Evolutionary conservation across 2,113 vertebrate genomes (phyloP), one percentile per base, ranked within the genome.

Genomic region (Tetraodon nigroviridis): DNA sequence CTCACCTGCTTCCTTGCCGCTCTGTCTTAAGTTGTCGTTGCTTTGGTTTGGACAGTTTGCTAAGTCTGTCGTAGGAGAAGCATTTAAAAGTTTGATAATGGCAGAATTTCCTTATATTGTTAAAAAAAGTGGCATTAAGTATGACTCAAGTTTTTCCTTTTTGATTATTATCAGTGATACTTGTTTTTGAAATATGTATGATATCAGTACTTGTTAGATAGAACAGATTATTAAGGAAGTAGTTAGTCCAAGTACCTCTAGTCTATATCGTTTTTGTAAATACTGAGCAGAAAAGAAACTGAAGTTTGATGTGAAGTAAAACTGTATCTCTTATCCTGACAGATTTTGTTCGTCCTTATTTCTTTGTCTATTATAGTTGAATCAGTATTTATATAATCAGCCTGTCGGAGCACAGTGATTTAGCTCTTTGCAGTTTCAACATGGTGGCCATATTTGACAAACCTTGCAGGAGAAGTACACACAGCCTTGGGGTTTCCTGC

Each of bases 231-330:
- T 81, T 79, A 78, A 84, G 73, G 70, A 87, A 86, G 84, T 90
- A 90, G 85, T 66, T 85, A 79, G 81, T 89, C 80, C 67, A 51
- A 84, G 86, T 87, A 87, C 83, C 77, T 83, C 79, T 88, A 85
- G 84, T 86, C 76, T 81, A 80, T 78, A 66, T 85, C 80, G 82
- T 86, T 88, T 27, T 87, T 87, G 86, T 86, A 85, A 83, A 87
- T 88, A 86, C 61, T 73, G 75, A 82, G 75, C 71, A 72, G 55
- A 67, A 73, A 65, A 70, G 56, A 81, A 79, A 60, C 51, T 68
- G 68, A 80, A 71, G 64, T 72, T 76, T 72, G 69, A 77, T 75
- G 79, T 87, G 78, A 82, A 84, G 84, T 85, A 69, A 76, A 76
- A 50, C 32, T 72, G 70, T 83, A 74, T 73, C 64, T 66, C 68